Conservation (phyloP, 2,113 vertebrate genomes). For the Tetrax tetrax region DNA sequence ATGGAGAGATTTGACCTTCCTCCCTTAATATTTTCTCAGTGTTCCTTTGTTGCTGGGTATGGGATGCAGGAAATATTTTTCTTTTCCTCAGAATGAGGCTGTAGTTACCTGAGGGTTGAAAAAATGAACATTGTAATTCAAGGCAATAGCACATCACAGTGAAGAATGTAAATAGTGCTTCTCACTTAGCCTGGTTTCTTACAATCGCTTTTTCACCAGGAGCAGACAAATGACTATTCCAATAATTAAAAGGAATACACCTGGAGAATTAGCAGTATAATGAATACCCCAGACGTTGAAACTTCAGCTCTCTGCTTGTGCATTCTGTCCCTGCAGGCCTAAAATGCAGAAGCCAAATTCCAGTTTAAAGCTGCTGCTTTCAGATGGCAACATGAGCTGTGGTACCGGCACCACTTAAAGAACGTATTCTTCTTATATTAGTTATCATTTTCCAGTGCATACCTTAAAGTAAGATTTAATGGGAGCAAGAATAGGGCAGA, state of each 20-base stretch:
- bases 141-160: not conserved
- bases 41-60: not conserved
- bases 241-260: constrained; percentile 53
- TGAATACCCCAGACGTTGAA: constrained; percentile 29
- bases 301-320: constrained; percentile 1
- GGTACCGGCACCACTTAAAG: not conserved
- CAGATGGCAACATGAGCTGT: not conserved
- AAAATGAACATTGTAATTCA: constrained; percentile 15
- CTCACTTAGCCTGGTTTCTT: constrained; percentile 9
- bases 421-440: not conserved
- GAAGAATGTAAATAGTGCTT: constrained; percentile 7
- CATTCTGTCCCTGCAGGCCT: not conserved
- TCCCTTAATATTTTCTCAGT: not conserved
- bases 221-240: constrained; percentile 28
- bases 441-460: not conserved
- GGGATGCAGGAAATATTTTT: not conserved
- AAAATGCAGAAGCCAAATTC: not conserved
- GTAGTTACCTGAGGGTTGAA: constrained; percentile 1
- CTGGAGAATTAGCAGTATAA: constrained; percentile 34
- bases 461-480: not conserved
- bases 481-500: not conserved
- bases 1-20: not conserved
- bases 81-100: not conserved
- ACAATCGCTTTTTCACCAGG: not conserved
- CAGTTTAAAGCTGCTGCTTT: constrained; percentile 6